phyloP scores from a whole-genome alignment of 2,797 vertebrate genomes.

The Sebastes minor region DNA sequence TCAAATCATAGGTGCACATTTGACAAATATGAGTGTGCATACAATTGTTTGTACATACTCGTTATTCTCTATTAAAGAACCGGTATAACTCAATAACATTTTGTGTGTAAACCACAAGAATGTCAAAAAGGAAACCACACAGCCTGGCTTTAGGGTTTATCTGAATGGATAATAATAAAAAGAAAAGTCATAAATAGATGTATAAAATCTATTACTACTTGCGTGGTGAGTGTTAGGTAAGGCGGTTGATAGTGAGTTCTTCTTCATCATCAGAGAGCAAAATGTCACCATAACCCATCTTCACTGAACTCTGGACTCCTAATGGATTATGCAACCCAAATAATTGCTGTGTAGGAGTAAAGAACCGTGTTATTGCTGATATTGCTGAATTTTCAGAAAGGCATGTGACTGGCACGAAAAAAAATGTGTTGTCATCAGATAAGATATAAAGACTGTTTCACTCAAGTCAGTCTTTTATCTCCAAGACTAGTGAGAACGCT shows the following conservation, averaged over 20 bases:
- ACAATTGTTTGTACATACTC: not conserved
- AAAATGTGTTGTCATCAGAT: slow-evolving; percentile 4
- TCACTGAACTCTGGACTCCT: slow-evolving; percentile 59
- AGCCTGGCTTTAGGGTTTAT: not conserved
- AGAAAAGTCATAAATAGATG: not conserved
- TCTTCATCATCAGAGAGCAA: not conserved
- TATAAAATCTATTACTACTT: not conserved
- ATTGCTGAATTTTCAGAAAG: not conserved
- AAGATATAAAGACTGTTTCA: not conserved
- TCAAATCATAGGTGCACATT: not conserved
- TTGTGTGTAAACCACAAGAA: not conserved
- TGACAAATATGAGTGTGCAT: not conserved
- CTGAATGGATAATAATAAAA: not conserved
- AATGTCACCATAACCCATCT: not conserved
- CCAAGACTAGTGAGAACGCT: not conserved
- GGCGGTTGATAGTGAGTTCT: not conserved
- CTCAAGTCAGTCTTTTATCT: not conserved
- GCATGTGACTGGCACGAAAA: not conserved
- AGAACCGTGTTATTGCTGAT: not conserved
- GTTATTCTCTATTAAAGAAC: not conserved
- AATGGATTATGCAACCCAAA: slow-evolving; percentile 26
- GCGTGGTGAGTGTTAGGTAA: not conserved
- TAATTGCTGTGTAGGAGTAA: not conserved
- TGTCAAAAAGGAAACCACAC: not conserved
- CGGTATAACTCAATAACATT: not conserved